Evolutionary conservation across 2,113 vertebrate genomes (phyloP), one percentile per base, ranked within the genome.

Genomic region (Numenius arquata): DNA sequence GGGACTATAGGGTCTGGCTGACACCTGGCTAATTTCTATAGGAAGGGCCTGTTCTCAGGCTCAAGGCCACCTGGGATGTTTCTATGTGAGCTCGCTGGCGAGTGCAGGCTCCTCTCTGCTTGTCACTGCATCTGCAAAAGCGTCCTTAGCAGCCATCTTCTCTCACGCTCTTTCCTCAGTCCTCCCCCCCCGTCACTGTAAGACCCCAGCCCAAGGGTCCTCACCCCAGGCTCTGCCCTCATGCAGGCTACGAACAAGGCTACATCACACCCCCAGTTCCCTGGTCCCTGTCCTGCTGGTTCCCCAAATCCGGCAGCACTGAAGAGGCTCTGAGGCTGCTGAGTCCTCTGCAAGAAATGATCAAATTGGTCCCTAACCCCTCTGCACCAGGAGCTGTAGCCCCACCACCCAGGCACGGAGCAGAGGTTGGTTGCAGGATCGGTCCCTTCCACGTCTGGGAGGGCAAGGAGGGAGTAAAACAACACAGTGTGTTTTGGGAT

Each of bases 321-420:
- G 55, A 68, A 21, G 41, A 74, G 55, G 43, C 36, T 22, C 73
- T 90, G 55, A 67, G 85, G 43, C 61, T 82, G 19, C 48, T 16
- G 40, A 76, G 30, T 21, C 58, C 62, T 78, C 41, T 48, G 23
- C 34, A 68, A 81, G 27, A 48, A 66, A 43, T 40, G 1, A 70
- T 27, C 2, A 0, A 10, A 47, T 6, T 56, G 14, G 15, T 62
- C 11, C 38, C 11, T 63, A 77, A 23, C 15, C 14, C 34, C 5
- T 47, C 18, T 5, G 6, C 11, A 1, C 5, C 0, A 0, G 41
- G 50, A 86, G 41, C 20, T 59, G 45, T 13, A 75, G 23, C 53
- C 12, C 38, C 30, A 43, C 19, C 26, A 4, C 12, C 8, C 19
- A 23, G 20, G 38, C 2, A 2, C 1, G 6, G 40, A 75, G 84